Evolutionary conservation across 2,797 vertebrate genomes (phyloP).

Genomic region (Petrocephalus schoutedeni): DNA sequence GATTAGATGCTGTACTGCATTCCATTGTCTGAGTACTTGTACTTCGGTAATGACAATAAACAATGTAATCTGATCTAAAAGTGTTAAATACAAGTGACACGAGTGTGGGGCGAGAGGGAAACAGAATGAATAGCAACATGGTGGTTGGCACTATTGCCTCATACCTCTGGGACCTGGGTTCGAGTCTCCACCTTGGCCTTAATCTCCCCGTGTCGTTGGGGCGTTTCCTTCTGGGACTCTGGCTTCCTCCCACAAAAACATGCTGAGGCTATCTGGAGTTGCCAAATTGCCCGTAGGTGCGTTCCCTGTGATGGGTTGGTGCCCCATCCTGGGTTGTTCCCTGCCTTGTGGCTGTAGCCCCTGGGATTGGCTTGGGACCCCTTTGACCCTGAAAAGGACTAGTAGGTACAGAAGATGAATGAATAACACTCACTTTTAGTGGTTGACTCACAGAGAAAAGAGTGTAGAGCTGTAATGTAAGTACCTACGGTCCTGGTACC

Average conservation of each 20-base stretch:
- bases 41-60: neutral
- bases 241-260: neutral
- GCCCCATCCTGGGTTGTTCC: neutral
- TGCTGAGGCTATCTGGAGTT: neutral
- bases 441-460: neutral
- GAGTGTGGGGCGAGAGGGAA: neutral
- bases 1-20: neutral
- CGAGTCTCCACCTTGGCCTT: no score
- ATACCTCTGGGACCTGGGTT: neutral
- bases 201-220: neutral
- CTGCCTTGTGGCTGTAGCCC: neutral
- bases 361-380: neutral
- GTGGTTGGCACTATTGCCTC: neutral
- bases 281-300: neutral
- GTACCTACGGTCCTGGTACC: neutral
- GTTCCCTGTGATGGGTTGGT: neutral
- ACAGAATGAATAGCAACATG: neutral
- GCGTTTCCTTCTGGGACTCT: neutral
- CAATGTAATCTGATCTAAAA: neutral
- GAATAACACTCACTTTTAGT: neutral
- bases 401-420: neutral
- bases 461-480: neutral
- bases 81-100: neutral
- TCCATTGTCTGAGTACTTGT: neutral
- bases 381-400: neutral